A percentile compares a stretch with the other conserved stretches of the same genome.
Conservation (phyloP, 2,113 vertebrate species). For the Ammodramus savannarum region DNA sequence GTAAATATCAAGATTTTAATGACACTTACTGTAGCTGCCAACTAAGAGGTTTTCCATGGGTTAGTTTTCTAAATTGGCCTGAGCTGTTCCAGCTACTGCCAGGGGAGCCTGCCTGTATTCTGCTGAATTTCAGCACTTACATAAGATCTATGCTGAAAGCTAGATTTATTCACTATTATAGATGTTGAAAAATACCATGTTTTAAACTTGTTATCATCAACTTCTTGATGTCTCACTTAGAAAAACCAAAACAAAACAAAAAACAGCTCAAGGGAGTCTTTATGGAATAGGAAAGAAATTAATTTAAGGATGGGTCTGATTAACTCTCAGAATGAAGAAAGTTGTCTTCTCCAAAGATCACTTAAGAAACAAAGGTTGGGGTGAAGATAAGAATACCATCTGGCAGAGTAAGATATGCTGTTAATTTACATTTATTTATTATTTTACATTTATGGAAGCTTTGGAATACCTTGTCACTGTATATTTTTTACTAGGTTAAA, state of each 20-base stretch:
- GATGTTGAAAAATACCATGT: background rate
- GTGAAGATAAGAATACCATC: background rate
- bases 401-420: background rate
- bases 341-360: background rate
- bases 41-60: background rate
- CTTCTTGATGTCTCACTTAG: background rate
- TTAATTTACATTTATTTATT: background rate
- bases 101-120: background rate
- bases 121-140: background rate
- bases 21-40: background rate
- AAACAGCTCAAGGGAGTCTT: fast-evolving
- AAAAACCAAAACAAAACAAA: background rate
- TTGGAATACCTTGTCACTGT: background rate
- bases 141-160: background rate
- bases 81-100: background rate
- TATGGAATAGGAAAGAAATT: background rate
- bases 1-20: background rate
- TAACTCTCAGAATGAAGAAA: background rate
- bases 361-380: background rate
- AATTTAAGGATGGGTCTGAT: background rate
- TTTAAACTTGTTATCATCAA: background rate
- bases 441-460: background rate
- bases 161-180: background rate
- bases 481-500: background rate
- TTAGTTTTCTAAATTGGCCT: background rate